Base-by-base conservation (phyloP, 2,113 vertebrate genomes). In the Lophochroa leadbeateri region DNA sequence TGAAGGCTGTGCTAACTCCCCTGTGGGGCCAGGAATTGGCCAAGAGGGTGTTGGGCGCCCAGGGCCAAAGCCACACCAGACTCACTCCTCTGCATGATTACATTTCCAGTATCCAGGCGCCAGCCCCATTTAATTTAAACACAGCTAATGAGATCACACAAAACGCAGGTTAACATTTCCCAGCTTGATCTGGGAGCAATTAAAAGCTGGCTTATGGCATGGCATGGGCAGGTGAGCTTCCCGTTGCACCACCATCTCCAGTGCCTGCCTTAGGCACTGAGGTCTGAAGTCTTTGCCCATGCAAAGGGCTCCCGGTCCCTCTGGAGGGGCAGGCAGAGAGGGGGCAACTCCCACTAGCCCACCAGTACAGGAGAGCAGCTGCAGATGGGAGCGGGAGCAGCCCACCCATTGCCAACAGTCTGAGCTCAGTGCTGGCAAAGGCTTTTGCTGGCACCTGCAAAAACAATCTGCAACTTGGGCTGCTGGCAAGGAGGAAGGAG, bases 271-370 rank as follows among this genome's bases (percentile, higher is more conserved):
- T 55, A 64, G 50, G 65, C 61, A 44, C 7, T 3, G 11, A 47
- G 60, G 14, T 16, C 57, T 60, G 35, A 60, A 68, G 82, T 3
- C 5, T 83, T 50, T 33, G 39, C 12, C 47, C 35, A 16, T 0
- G 0, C 15, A 28, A 50, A 35, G 18, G 67, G n/a, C 13, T 84
- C 46, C 46, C 0, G 0, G 13, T 82, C 37, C 17, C 19, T 33
- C 68, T 31, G 46, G 17, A 92, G 50, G 18, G 11, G 31, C 39
- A 0, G 0, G 11, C 2, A 1, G 18, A 80, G 53, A 53, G 6
- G 14, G 10, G 21, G 49, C n/a, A 23, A 31, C 14, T 19, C 28
- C 49, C 41, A 15, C 11, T 11, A 13, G 18, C 13, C 41, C 64
- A 28, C 9, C 3, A 1, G 78, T 23, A 37, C 41, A 41, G 43